Evolutionary conservation across 2,888 invertebrate genomes (phyloP).

Genomic region (Idaea dimidiata): DNA sequence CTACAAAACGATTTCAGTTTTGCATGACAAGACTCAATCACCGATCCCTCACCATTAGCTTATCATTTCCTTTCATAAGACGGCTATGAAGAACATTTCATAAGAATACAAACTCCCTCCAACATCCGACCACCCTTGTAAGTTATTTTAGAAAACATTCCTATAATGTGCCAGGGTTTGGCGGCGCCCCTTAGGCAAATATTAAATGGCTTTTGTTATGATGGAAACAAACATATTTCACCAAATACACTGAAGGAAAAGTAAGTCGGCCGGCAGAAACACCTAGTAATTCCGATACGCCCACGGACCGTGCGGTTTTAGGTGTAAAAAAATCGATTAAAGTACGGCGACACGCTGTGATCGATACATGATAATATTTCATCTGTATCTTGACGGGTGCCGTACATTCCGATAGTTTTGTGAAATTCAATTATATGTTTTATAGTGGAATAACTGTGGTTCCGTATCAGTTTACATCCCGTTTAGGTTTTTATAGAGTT

Average conservation of each 20-base stretch:
- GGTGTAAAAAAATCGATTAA: conserved; percentile 81
- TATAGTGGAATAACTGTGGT: conserved; percentile 61
- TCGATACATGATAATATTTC: conserved; percentile 78
- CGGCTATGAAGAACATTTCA: conserved; percentile 20
- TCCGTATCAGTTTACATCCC: conserved; percentile 67
- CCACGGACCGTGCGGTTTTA: conserved; percentile 75
- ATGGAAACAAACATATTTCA: conserved; percentile 77
- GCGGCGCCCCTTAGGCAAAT: conserved; percentile 50
- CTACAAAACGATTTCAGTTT: conserved; percentile 47
- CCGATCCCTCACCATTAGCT: conserved; percentile 33
- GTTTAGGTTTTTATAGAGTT: conserved; percentile 54
- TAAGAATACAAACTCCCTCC: conserved; percentile 40
- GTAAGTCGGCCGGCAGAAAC: conserved; percentile 62
- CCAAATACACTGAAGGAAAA: conserved; percentile 58
- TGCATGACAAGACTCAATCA: conserved; percentile 60
- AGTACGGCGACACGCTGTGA: conserved; percentile 78
- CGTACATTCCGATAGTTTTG: conserved; percentile 68
- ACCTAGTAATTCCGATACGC: conserved; percentile 73
- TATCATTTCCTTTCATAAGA: conserved; percentile 21
- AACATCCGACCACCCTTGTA: conserved; percentile 62
- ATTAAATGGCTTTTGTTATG: conserved; percentile 63
- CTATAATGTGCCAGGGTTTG: conserved; percentile 48
- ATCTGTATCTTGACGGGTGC: conserved; percentile 63
- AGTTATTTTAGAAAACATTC: conserved; percentile 67
- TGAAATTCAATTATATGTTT: conserved; percentile 76